Base-by-base conservation (phyloP, 2,113 vertebrate genomes). In the Pteropus alecto region DNA sequence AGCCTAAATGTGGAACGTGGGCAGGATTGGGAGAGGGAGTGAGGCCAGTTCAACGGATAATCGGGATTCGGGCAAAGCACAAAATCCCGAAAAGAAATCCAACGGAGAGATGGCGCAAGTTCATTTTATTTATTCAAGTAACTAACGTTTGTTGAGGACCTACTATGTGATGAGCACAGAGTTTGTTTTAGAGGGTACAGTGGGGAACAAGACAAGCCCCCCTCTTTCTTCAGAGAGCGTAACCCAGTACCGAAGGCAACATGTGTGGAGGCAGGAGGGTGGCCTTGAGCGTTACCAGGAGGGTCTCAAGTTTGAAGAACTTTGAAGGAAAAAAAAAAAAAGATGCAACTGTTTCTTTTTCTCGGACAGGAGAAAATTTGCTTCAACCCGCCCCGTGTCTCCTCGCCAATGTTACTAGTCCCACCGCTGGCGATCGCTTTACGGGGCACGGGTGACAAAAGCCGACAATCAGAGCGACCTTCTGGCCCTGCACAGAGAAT, bases 241-340 rank as follows among this genome's bases (percentile, higher is more conserved):
- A 16, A 16, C 9, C 24, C 43, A 58, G 2, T 1, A 41, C 9
- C 30, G 14, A n/a, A 21, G 7, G 15, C 21, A 43, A 30, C 6
- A 87, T 18, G 11, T 0, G 6, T 60, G 43, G 63, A n/a, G n/a
- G 43, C 12, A 2, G 30, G 6, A 48, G 0, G 0, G 0, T 48
- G 22, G 43, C 10, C 19, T 86, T 41, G 48, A 15, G 26, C 41
- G 46, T 35, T 84, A 61, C 33, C 28, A 26, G n/a, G 9, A 90
- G 28, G 76, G 14, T 30, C 14, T 81, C 81, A n/a, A 28, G 8
- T 35, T 81, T 28, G 46, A 67, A 94, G 56, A 74, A 74, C 30
- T 56, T 68, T 41, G 22, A 43, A 61, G 19, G 6, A 21, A 19
- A 15, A n/a, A 61, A 38, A 67, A 76, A 88, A 58, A 70, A 43